These are phyloP conservation scores for Byasa hedistus DNA, from an alignment of 2,888 invertebrate genomes.

Conservation along the genomic window DNA sequence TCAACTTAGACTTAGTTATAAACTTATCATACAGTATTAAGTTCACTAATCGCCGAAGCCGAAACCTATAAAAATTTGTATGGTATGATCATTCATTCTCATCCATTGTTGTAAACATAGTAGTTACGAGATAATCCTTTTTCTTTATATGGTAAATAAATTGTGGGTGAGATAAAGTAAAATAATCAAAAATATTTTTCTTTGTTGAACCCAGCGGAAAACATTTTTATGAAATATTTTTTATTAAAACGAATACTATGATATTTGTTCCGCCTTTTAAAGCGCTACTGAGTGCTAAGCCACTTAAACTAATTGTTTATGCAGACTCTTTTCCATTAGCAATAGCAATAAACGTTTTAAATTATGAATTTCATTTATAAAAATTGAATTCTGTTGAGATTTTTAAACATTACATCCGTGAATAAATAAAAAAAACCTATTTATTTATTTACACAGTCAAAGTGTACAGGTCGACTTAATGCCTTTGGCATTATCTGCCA, in stretches of 20 bases:
- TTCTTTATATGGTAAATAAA: background rate
- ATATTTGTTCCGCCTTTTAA: conserved; percentile 1
- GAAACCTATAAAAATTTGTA: no score
- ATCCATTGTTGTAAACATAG: no score
- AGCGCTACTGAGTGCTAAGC: background rate
- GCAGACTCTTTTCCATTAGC: background rate
- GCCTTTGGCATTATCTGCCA: no score
- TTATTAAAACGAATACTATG: background rate
- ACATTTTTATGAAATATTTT: conserved; percentile 32
- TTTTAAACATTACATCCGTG: background rate
- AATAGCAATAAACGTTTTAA: conserved; percentile 2
- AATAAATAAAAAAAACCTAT: no score
- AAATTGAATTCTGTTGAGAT: background rate
- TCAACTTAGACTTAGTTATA: no score
- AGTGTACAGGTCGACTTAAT: no score
- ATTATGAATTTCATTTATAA: background rate
- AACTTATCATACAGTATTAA: no score
- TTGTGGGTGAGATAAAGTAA: background rate
- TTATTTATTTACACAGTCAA: no score
- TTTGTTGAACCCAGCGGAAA: background rate
- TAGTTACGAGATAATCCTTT: no score
- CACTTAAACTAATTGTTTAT: conserved; percentile 6
- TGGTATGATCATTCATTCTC: no score
- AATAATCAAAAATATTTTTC: background rate
- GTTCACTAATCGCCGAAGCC: no score